phyloP scores from a whole-genome alignment of 2,113 vertebrate genomes.

The Rhizomys pruinosus region DNA sequence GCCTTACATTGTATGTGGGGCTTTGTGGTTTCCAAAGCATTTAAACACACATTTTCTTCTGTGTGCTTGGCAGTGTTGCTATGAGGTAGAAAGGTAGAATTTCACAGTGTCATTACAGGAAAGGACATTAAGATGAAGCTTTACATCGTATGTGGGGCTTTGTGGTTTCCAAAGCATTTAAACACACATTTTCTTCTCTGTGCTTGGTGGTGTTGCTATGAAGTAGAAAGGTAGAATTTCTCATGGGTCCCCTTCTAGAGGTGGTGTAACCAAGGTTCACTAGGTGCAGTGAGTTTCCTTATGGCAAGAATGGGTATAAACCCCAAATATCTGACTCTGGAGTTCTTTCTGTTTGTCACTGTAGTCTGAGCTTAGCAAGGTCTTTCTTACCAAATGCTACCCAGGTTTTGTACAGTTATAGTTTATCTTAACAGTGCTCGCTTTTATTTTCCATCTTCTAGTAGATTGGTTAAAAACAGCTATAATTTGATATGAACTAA shows the following conservation, averaged over 20 bases:
- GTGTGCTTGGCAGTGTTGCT: neutral
- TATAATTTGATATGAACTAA: constrained; percentile 33
- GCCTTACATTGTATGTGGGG: neutral
- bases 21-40: constrained; percentile 47
- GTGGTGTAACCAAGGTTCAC: neutral
- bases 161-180: constrained; percentile 50
- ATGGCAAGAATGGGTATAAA: neutral
- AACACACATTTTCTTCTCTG: constrained; percentile 4
- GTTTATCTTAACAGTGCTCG: constrained; percentile 15
- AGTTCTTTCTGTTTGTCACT: neutral
- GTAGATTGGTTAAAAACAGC: constrained; percentile 28
- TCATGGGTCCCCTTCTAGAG: neutral
- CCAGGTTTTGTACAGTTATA: neutral
- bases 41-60: constrained; percentile 26
- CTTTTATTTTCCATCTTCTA: constrained; percentile 25
- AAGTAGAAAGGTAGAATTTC: neutral
- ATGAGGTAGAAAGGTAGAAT: neutral
- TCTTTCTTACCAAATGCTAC: neutral
- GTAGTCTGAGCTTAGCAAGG: neutral
- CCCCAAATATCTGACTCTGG: neutral
- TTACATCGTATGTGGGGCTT: neutral
- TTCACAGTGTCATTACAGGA: constrained; percentile 52
- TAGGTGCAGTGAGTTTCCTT: constrained; percentile 24
- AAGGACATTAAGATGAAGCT: constrained; percentile 47
- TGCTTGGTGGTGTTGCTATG: neutral